Percentiles rank a stretch among this genome's conserved stretches.
These are phyloP conservation scores for Panurus biarmicus DNA, from an alignment of 2,113 vertebrate genomes.

Conservation along the genomic window DNA sequence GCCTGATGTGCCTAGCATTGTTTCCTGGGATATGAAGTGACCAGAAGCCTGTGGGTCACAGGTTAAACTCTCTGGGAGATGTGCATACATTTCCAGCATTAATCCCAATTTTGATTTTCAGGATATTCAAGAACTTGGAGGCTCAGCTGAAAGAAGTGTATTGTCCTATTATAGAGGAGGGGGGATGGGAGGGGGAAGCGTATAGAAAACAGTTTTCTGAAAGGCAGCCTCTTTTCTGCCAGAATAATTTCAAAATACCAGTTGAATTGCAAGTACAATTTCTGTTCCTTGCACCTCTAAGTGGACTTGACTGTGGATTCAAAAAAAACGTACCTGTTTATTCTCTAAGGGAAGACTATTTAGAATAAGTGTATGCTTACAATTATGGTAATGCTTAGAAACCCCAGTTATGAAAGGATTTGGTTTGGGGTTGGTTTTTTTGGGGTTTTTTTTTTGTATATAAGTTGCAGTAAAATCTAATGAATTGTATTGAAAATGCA, in stretches of 20 bases:
- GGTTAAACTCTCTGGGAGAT: not conserved
- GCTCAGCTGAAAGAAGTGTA: constrained; percentile 16
- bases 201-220: constrained; percentile 1
- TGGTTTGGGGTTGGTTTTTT: not conserved
- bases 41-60: not conserved
- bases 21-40: not conserved
- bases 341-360: constrained; percentile 34
- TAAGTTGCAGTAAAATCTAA: constrained; percentile 58
- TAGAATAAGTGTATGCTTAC: constrained; percentile 23
- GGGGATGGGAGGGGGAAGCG: not conserved
- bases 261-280: constrained; percentile 30
- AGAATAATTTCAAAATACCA: constrained; percentile 23
- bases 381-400: constrained; percentile 15
- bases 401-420: not conserved
- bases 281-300: constrained; percentile 46
- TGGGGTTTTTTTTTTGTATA: not conserved
- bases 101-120: constrained; percentile 4
- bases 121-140: not conserved
- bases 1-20: not conserved
- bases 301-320: constrained; percentile 7
- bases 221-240: constrained; percentile 1
- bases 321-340: not conserved
- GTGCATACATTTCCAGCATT: not conserved
- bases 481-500: constrained; percentile 62
- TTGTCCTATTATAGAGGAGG: not conserved